phyloP scores from a whole-genome alignment of 2,888 invertebrate genomes.

The Drosophila meridionalis region DNA sequence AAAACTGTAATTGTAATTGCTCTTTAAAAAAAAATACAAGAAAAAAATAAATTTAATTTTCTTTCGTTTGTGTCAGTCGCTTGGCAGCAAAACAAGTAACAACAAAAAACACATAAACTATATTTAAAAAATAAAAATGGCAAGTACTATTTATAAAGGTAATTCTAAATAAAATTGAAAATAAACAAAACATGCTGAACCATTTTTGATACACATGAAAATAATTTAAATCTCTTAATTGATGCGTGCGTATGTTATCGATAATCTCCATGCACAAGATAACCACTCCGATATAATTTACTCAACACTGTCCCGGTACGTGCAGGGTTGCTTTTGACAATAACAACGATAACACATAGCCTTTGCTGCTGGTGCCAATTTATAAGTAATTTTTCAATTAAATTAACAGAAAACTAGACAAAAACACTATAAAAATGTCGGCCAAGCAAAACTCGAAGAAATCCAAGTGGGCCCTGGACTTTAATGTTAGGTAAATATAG shows the following conservation, averaged over 20 bases:
- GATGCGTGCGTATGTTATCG: slow-evolving; percentile 6
- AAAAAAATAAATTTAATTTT: slow-evolving; percentile 62
- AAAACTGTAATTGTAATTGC: slow-evolving; percentile 78
- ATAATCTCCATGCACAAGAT: neutral
- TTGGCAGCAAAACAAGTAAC: slow-evolving; percentile 47
- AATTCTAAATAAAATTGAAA: slow-evolving; percentile 72
- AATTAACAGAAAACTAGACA: slow-evolving; percentile 26
- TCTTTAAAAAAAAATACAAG: slow-evolving; percentile 71
- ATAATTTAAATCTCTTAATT: neutral
- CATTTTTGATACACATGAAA: slow-evolving; percentile 25
- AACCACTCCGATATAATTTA: neutral
- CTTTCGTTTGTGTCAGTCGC: slow-evolving; percentile 67
- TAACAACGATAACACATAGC: slow-evolving; percentile 45
- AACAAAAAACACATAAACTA: slow-evolving; percentile 45
- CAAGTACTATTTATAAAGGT: slow-evolving; percentile 71
- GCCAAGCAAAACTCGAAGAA: slow-evolving; percentile 85
- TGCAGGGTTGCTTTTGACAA: slow-evolving; percentile 43
- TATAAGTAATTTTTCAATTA: slow-evolving; percentile 56
- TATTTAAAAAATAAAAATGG: slow-evolving; percentile 52
- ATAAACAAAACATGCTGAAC: slow-evolving; percentile 41
- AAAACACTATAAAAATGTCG: slow-evolving; percentile 73
- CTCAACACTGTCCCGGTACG: slow-evolving; percentile 20
- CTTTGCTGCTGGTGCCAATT: slow-evolving; percentile 35
- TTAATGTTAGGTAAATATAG: slow-evolving; percentile 86
- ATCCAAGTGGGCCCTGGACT: slow-evolving; percentile 89